Base-by-base conservation (phyloP, 2,888 invertebrate species). In the Noctua janthina region DNA sequence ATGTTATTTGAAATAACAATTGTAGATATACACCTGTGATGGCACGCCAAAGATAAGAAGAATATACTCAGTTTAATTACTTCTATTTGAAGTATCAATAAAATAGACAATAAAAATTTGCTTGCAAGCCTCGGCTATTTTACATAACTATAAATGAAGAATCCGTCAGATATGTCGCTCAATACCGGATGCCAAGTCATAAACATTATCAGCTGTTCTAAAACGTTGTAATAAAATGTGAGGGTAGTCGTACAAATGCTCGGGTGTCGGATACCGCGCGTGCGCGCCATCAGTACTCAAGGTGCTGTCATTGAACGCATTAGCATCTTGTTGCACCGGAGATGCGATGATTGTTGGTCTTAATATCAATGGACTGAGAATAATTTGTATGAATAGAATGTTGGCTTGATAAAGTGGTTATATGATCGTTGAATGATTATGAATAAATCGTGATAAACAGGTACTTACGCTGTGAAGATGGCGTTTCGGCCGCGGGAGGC, bases 401-500 rank as follows among this genome's bases (percentile, higher is more conserved):
- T 29, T 39, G 66, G 29, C 20, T 62, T 67, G 7, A 64, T 71
- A 54, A 15, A 35, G 11, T 20, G n/a, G 20, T 54, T 71, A 67
- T 0, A 56, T 79, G 35, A 59, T 51, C 15, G 49, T 39, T 68
- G 17, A 56, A 71, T 67, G 49, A 59, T 23, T 64, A 20, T 39
- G 29, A 62, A 74, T 69, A 23, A 51, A 59, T n/a, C 15, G 6
- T 49, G 17, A n/a, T 54, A 46, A 54, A 39, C 8, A 35, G 17
- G 39, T 89, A 95, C 96, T 96, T 88, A 97, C 96, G 95, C 93
- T 96, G 95, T 0, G 94, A 88, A 49, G 94, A 91, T 15, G 96
- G 96, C 64, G 96, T 95, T 83, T 96, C 96, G 71, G 96, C 95
- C 92, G 96, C 96, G 90, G 96, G 94, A 80, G 96, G 95, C 93